These are phyloP conservation scores for Lordiphosa stackelbergi DNA, from an alignment of 1,140 invertebrate species.

Conservation along the genomic window DNA sequence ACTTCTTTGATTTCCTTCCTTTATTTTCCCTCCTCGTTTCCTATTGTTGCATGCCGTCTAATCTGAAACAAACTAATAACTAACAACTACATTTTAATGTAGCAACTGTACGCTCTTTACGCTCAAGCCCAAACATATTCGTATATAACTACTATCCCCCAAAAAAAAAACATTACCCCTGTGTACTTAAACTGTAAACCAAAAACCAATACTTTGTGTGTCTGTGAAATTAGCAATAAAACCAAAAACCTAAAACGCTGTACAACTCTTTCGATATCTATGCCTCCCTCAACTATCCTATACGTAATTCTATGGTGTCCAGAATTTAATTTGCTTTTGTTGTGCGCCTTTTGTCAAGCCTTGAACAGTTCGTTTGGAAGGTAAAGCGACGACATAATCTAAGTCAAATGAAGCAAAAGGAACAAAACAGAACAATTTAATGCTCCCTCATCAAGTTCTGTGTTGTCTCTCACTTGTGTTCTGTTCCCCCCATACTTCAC, in stretches of 20 bases:
- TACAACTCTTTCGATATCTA: constrained; percentile 43
- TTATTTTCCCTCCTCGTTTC: constrained; percentile 10
- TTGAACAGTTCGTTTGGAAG: constrained; percentile 16
- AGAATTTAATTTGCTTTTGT: constrained; percentile 15
- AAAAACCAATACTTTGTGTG: constrained; percentile 55
- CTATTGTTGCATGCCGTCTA: constrained; percentile 8
- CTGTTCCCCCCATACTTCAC: constrained; percentile 5
- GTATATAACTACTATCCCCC: constrained; percentile 20
- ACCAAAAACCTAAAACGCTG: constrained; percentile 61
- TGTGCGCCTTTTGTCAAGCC: constrained; percentile 34
- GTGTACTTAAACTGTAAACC: constrained; percentile 61
- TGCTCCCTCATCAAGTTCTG: constrained; percentile 15
- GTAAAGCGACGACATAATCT: not conserved
- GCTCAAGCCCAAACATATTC: constrained; percentile 53
- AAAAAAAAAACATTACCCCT: constrained; percentile 32
- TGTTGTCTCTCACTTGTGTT: constrained; percentile 12
- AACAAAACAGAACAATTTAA: constrained; percentile 9
- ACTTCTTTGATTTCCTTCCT: constrained; percentile 22
- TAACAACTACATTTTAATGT: constrained; percentile 27
- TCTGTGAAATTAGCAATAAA: constrained; percentile 72
- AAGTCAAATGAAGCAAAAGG: constrained; percentile 14
- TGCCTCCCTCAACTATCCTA: constrained; percentile 16
- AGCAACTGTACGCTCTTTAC: constrained; percentile 48
- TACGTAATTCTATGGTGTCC: constrained; percentile 8
- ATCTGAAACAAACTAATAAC: constrained; percentile 32